Percentiles rank a stretch among this genome's conserved stretches.
phyloP scores from a whole-genome alignment of 2,797 vertebrate genomes.

The Sebastes trivittatus region DNA sequence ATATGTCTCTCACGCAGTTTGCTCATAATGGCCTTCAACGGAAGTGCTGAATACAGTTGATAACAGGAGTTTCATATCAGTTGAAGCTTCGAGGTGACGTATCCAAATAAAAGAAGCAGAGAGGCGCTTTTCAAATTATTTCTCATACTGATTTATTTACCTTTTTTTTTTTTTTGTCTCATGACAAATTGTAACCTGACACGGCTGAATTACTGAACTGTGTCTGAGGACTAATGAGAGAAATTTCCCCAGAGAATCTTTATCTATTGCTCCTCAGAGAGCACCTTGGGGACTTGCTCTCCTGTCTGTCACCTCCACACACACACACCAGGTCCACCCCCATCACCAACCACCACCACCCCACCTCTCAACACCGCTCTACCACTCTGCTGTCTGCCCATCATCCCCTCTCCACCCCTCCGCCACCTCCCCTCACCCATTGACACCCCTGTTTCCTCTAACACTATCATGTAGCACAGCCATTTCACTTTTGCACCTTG shows the following conservation, averaged over 20 bases:
- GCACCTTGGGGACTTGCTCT: constrained; percentile 92
- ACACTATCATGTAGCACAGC: constrained; percentile 91
- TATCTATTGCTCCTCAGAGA: constrained; percentile 93
- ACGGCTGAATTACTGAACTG: constrained; percentile 97
- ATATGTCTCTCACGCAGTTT: constrained; percentile 48
- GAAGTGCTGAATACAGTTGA: constrained; percentile 34
- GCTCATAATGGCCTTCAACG: constrained; percentile 46
- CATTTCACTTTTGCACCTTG: constrained; percentile 97
- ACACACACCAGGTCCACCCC: constrained; percentile 20
- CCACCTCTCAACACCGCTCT: constrained; percentile 39
- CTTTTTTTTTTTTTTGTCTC: constrained; percentile 70
- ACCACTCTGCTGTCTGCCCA: constrained; percentile 75
- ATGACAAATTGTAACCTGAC: constrained; percentile 92
- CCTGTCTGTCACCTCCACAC: constrained; percentile 92
- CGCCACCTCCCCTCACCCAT: constrained; percentile 85
- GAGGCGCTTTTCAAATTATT: constrained; percentile 32
- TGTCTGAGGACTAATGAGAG: constrained; percentile 99
- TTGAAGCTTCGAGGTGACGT: constrained; percentile 70
- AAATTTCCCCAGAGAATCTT: constrained; percentile 95
- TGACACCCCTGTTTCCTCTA: constrained; percentile 92
- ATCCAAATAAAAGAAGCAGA: constrained; percentile 84
- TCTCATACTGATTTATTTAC: constrained; percentile 29
- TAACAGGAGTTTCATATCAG: constrained; percentile 60
- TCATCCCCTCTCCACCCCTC: constrained; percentile 77
- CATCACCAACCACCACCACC: constrained; percentile 1